These are phyloP conservation scores for Mythimna pallens DNA, from an alignment of 2,888 invertebrate species.

Conservation along the genomic window DNA sequence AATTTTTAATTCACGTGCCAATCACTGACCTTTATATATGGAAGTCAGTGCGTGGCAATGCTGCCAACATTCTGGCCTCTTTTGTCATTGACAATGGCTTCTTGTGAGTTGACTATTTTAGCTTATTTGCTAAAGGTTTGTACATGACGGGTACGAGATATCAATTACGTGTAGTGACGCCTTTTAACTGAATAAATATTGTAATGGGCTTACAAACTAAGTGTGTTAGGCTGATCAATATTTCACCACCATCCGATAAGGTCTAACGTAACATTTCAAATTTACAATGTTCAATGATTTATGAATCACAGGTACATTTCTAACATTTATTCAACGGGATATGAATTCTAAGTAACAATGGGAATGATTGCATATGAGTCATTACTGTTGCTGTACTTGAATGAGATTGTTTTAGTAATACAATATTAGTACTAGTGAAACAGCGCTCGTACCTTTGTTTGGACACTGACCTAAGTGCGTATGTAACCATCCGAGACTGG, in stretches of 20 bases:
- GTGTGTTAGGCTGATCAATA: constrained; percentile 7
- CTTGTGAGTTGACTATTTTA: background rate
- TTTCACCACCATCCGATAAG: constrained; percentile 17
- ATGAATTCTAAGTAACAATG: constrained; percentile 49
- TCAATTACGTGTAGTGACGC: background rate
- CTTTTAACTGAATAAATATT: constrained; percentile 10
- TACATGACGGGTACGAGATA: background rate
- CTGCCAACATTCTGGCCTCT: too few relatives aligned
- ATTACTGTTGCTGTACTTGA: constrained; percentile 55
- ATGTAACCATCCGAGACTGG: constrained; percentile 32
- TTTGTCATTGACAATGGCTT: background rate
- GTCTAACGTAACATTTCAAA: constrained; percentile 1
- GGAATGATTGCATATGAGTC: constrained; percentile 52
- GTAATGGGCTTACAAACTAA: constrained; percentile 7
- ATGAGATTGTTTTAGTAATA: constrained; percentile 61
- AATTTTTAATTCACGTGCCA: too few relatives aligned
- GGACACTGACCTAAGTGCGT: constrained; percentile 30
- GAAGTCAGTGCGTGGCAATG: too few relatives aligned
- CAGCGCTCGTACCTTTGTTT: constrained; percentile 46
- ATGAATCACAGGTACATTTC: constrained; percentile 27
- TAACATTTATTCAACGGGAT: constrained; percentile 48
- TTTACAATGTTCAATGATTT: constrained; percentile 26
- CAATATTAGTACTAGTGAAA: constrained; percentile 54
- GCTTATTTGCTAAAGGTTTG: background rate
- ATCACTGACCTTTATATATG: too few relatives aligned